These are phyloP conservation scores for Sycobia sp. DNA, from an alignment of 1,140 invertebrate genomes.

Conservation along the genomic window DNA sequence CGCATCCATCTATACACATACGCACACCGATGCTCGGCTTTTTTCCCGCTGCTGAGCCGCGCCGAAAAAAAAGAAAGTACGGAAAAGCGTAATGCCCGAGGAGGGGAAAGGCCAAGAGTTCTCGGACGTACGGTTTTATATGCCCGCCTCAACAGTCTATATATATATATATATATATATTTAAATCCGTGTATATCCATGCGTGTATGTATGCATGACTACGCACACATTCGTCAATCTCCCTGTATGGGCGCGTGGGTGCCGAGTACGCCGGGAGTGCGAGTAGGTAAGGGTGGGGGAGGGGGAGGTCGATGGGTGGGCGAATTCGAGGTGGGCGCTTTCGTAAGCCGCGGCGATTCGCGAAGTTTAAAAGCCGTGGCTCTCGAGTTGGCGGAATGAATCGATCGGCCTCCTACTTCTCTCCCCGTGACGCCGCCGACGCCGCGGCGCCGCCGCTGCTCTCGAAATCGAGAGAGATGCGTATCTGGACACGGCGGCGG, in stretches of 20 bases:
- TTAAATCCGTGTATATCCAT: too few species aligned
- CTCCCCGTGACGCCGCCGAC: too few species aligned
- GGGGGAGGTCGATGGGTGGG: not conserved
- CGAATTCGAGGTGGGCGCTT: constrained; percentile 22
- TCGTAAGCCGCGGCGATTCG: constrained; percentile 31
- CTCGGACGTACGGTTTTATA: constrained; percentile 8
- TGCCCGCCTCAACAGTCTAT: too few species aligned
- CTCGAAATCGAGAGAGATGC: constrained; percentile 43
- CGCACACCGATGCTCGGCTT: not conserved
- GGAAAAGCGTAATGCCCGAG: not conserved
- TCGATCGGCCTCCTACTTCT: too few species aligned
- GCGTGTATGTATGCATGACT: too few species aligned
- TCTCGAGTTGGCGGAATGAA: constrained; percentile 36
- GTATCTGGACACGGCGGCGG: constrained; percentile 57
- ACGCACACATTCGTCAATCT: too few species aligned
- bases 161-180: too few species aligned
- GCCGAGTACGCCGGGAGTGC: not conserved
- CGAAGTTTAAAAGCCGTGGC: constrained; percentile 28
- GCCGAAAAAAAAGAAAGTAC: not conserved
- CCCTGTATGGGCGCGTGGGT: too few species aligned
- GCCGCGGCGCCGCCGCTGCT: constrained; percentile 23
- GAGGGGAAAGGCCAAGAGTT: constrained; percentile 18
- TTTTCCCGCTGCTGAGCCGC: constrained; percentile 6
- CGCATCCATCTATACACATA: not conserved
- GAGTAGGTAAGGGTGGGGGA: constrained; percentile 10